A percentile compares a stretch with the other conserved stretches of the same genome.
phyloP scores from a whole-genome alignment of 2,888 invertebrate genomes.

The Eilema griseolum region DNA sequence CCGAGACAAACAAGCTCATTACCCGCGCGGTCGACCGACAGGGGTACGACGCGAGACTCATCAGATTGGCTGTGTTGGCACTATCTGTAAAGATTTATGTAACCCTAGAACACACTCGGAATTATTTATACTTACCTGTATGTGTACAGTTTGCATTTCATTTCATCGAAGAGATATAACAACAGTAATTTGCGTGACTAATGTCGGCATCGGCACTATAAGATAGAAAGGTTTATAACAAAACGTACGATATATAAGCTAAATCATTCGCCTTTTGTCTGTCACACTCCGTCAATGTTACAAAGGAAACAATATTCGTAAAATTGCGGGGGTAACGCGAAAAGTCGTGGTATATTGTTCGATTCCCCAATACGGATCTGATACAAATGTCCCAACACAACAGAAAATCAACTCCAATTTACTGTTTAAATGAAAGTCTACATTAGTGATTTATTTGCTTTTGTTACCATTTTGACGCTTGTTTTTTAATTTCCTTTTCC shows the following conservation, averaged over 20 bases:
- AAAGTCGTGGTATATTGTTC: conserved; percentile 51
- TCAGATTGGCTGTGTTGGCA: conserved; percentile 51
- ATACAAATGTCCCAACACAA: conserved; percentile 32
- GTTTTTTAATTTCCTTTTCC: background rate
- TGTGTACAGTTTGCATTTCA: background rate
- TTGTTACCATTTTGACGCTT: background rate
- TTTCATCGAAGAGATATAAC: too few relatives aligned
- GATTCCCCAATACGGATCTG: conserved; percentile 44
- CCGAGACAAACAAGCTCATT: conserved; percentile 73
- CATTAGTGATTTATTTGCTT: conserved; percentile 12
- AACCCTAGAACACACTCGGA: conserved; percentile 41
- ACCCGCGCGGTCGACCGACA: conserved; percentile 62
- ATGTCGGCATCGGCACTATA: background rate
- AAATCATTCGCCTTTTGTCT: conserved; percentile 49
- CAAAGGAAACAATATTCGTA: conserved; percentile 56
- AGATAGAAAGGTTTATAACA: conserved; percentile 32
- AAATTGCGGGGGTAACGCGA: conserved; percentile 48
- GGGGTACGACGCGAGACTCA: conserved; percentile 52
- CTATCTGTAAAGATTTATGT: conserved; percentile 47
- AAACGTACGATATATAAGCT: conserved; percentile 19
- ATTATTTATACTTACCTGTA: conserved; percentile 45
- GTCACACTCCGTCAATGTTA: conserved; percentile 46
- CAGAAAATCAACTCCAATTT: conserved; percentile 46
- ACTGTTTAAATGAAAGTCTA: conserved; percentile 19
- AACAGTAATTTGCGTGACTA: too few relatives aligned